Percentiles rank a stretch among this genome's conserved stretches.
phyloP scores from a whole-genome alignment of 2,113 vertebrate species.

The Glareola pratincola region DNA sequence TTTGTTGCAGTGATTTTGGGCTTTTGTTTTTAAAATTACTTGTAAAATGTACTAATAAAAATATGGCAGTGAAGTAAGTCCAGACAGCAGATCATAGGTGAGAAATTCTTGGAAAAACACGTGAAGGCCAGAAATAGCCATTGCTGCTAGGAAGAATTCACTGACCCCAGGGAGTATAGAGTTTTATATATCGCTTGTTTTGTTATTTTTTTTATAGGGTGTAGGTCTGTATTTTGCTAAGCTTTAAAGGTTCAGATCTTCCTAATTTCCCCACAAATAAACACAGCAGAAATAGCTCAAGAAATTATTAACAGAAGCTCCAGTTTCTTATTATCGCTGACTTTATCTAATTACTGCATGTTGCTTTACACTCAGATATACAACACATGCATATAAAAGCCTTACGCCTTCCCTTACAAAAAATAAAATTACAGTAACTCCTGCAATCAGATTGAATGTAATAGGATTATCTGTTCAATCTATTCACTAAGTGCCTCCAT shows the following conservation, averaged over 20 bases:
- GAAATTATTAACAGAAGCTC: background rate
- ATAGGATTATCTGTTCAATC: slow-evolving; percentile 28
- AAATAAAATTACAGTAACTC: background rate
- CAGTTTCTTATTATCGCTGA: background rate
- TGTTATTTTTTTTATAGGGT: background rate
- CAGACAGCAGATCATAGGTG: background rate
- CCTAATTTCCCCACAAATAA: background rate
- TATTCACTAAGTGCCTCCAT: background rate
- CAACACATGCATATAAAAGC: background rate
- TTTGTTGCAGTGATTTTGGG: background rate
- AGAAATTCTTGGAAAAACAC: background rate
- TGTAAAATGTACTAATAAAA: background rate
- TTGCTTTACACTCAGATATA: background rate
- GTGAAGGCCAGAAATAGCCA: background rate
- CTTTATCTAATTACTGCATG: background rate
- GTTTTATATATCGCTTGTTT: background rate
- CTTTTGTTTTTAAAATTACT: background rate
- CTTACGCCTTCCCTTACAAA: background rate
- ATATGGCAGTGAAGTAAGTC: background rate
- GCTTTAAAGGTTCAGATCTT: background rate
- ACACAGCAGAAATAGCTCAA: background rate
- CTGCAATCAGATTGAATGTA: background rate
- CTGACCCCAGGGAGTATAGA: background rate
- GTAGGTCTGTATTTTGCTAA: background rate
- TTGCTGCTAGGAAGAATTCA: background rate